Evolutionary conservation across 2,888 invertebrate species (phyloP), one percentile per base, ranked within the genome.

Genomic region (Eulithis prunata): DNA sequence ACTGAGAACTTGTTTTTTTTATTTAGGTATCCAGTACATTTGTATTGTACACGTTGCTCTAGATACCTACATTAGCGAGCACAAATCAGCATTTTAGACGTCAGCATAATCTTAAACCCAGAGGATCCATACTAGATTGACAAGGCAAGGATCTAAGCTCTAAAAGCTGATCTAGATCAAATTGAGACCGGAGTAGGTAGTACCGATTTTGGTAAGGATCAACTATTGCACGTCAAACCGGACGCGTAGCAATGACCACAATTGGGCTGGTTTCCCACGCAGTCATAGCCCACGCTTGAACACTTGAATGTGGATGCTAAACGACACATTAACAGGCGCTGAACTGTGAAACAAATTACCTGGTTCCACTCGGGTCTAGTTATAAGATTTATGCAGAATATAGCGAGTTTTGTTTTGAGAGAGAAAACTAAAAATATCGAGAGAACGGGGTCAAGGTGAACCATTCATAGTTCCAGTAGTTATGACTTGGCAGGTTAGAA

Each of bases 191-290:
- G 32, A 0, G 6, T 32, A 32, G 32, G 32, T 3, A 8, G 14
- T 41, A 56, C 28, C 43, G 52, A 41, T n/a, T 59, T 52, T 14
- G 12, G 52, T 52, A 28, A 14, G 13, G 52, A 57, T 51, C 56
- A 55, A 55, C 38, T 59, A 62, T 68, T 60, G 52, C 57, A 60
- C 57, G 54, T 58, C 56, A 21, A 62, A 68, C 62, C 52, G 64
- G 66, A 71, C 66, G 59, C 59, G 69, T 68, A 65, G 66, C 72
- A 69, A 73, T 68, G 78, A 75, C 75, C 78, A 79, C 83, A 85
- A 86, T 88, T 89, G 84, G 86, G 78, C 76, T 77, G 78, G 81
- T 82, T 89, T 89, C 90, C 88, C 89, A 90, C 89, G 85, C 88
- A 83, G 72, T 76, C 71, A 74, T 82, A 73, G 78, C 88, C 87